A percentile compares a stretch with the other conserved stretches of the same genome.
These are phyloP conservation scores for Drosophila aff. DNA, from an alignment of 1,140 invertebrate genomes.

Conservation along the genomic window DNA sequence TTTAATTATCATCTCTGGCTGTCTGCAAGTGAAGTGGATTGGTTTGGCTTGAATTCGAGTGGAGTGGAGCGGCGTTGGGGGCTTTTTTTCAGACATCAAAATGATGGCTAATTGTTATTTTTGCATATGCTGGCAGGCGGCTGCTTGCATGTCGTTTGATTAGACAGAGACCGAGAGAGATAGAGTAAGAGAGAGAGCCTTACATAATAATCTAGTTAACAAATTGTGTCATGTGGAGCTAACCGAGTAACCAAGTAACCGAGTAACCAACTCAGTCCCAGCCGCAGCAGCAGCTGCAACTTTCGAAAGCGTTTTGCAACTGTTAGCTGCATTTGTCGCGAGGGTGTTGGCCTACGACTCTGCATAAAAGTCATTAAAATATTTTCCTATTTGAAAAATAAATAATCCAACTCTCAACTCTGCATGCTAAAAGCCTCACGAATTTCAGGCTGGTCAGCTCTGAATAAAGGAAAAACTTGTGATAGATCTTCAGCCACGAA, in stretches of 20 bases:
- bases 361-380: slow-evolving; percentile 77
- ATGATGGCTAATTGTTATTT: slow-evolving; percentile 81
- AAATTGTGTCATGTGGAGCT: slow-evolving; percentile 78
- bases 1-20: slow-evolving; percentile 69
- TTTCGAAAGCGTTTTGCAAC: slow-evolving; percentile 71
- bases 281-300: slow-evolving; percentile 48
- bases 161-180: slow-evolving; percentile 31
- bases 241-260: slow-evolving; percentile 51
- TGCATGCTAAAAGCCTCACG: slow-evolving; percentile 53
- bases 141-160: slow-evolving; percentile 66
- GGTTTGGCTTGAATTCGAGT: slow-evolving; percentile 15
- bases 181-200: slow-evolving; percentile 37
- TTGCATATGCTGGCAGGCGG: slow-evolving; percentile 59
- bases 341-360: slow-evolving; percentile 67
- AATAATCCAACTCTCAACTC: slow-evolving; percentile 52
- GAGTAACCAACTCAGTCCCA: slow-evolving; percentile 39
- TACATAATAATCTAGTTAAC: slow-evolving; percentile 82
- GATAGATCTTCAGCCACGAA: slow-evolving; percentile 55
- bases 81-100: slow-evolving; percentile 50
- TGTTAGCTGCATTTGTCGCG: slow-evolving; percentile 42
- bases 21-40: slow-evolving; percentile 20
- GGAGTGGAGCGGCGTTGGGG: slow-evolving; percentile 2
- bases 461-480: slow-evolving; percentile 37
- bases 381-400: slow-evolving; percentile 63
- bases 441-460: slow-evolving; percentile 59